A percentile compares a stretch with the other conserved stretches of the same genome.
Conservation (phyloP, 2,797 vertebrate species). For the Schizopygopsis malacanthus region DNA sequence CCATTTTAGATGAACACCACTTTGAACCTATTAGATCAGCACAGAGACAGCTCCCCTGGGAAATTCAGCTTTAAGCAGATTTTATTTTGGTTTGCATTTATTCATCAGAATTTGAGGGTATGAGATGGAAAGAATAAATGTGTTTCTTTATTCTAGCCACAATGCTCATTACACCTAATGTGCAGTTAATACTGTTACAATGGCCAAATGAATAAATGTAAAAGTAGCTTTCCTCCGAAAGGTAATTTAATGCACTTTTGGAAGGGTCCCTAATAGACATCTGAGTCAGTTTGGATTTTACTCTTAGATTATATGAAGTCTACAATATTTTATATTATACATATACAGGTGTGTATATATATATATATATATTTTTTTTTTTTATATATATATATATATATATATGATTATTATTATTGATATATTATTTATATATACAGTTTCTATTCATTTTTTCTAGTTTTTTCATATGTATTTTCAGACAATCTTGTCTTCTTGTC, state of each 20-base stretch:
- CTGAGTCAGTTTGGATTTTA: background rate
- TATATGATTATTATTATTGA: too few species aligned
- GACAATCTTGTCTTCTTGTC: too few species aligned
- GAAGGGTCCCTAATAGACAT: background rate
- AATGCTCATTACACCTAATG: conserved; percentile 13
- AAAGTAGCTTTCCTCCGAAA: background rate
- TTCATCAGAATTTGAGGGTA: background rate
- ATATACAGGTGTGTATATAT: too few species aligned
- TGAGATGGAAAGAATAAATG: conserved; percentile 5
- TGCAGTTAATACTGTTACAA: background rate
- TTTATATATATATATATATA: too few species aligned
- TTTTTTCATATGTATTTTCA: background rate
- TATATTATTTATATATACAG: too few species aligned
- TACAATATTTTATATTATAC: too few species aligned
- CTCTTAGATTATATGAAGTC: too few species aligned
- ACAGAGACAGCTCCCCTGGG: conserved; percentile 7
- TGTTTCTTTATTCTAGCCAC: conserved; percentile 7
- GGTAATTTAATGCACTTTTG: background rate
- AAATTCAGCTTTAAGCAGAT: background rate
- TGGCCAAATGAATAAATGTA: background rate
- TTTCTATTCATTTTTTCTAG: background rate
- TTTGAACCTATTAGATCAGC: conserved; percentile 48
- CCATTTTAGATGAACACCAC: conserved; percentile 37
- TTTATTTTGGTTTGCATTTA: conserved; percentile 1
- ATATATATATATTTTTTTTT: too few species aligned